A percentile compares a stretch with the other conserved stretches of the same genome.
phyloP scores from a whole-genome alignment of 2,888 invertebrate genomes.

The Hypselothyrea guttata region DNA sequence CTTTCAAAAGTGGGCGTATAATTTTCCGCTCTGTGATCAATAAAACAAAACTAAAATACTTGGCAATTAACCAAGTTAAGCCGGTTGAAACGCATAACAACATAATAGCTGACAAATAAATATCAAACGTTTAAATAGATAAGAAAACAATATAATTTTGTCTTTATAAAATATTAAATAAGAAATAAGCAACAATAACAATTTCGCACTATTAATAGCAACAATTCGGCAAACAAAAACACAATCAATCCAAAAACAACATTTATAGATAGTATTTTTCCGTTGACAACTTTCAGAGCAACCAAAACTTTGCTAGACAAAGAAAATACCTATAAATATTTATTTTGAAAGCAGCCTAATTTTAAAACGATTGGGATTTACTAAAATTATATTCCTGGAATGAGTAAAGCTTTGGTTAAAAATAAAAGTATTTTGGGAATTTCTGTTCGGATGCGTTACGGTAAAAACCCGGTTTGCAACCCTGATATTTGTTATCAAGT shows the following conservation, averaged over 20 bases:
- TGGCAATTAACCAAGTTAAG: background rate
- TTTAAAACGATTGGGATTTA: no score
- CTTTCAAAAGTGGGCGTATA: constrained; percentile 44
- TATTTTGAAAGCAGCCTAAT: no score
- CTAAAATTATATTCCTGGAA: no score
- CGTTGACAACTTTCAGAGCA: constrained; percentile 10
- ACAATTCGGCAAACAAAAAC: constrained; percentile 16
- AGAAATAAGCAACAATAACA: constrained; percentile 17
- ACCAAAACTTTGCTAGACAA: background rate
- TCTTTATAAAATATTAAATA: constrained; percentile 32
- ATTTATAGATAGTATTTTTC: constrained; percentile 21
- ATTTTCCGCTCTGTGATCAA: constrained; percentile 12
- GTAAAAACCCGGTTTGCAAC: no score
- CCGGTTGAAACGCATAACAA: no score
- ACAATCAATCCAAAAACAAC: constrained; percentile 9
- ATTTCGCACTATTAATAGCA: constrained; percentile 36
- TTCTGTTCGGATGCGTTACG: no score
- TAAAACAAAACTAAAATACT: constrained; percentile 2
- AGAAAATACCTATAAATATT: background rate
- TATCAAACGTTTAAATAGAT: constrained; percentile 27
- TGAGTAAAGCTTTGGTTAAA: no score
- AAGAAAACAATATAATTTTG: constrained; percentile 16
- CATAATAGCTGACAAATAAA: no score
- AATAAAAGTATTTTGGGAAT: no score
- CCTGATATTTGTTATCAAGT: no score